A percentile compares a stretch with the other conserved stretches of the same genome.
Evolutionary conservation across 2,888 invertebrate genomes (phyloP).

Genomic region (Oasisia sp.): DNA sequence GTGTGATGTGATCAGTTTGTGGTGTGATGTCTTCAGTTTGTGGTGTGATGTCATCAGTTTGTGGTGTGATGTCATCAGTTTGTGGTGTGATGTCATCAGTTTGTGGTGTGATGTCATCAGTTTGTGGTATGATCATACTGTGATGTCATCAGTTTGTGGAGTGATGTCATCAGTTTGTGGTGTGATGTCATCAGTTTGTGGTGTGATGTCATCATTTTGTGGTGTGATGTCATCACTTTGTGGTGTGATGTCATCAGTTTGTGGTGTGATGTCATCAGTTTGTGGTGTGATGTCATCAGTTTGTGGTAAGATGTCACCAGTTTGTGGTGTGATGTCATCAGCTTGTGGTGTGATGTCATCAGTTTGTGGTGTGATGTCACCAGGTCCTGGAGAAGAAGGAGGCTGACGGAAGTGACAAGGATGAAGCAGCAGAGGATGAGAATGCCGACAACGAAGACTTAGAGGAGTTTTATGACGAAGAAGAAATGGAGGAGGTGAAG

Average conservation of each 20-base stretch:
- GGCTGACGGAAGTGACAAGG: constrained; percentile 45
- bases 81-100: too few relatives aligned
- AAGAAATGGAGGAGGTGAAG: constrained; percentile 37
- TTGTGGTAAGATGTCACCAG: neutral
- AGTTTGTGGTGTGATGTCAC: neutral
- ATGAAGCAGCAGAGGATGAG: constrained; percentile 43
- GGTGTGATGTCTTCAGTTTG: too few relatives aligned
- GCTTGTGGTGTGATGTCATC: neutral
- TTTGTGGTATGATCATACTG: too few relatives aligned
- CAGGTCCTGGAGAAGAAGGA: constrained; percentile 32
- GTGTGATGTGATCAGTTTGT: too few relatives aligned
- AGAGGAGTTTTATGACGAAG: constrained; percentile 44
- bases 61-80: too few relatives aligned
- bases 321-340: neutral
- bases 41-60: too few relatives aligned
- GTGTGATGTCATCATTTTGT: too few relatives aligned
- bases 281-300: neutral
- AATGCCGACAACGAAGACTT: constrained; percentile 49
- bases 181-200: too few relatives aligned
- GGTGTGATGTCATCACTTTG: neutral
- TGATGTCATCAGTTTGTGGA: too few relatives aligned
- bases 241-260: neutral
- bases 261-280: neutral
- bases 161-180: too few relatives aligned
- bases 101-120: too few relatives aligned